phyloP scores from a whole-genome alignment of 2,797 vertebrate species.

The Prionace glauca region DNA sequence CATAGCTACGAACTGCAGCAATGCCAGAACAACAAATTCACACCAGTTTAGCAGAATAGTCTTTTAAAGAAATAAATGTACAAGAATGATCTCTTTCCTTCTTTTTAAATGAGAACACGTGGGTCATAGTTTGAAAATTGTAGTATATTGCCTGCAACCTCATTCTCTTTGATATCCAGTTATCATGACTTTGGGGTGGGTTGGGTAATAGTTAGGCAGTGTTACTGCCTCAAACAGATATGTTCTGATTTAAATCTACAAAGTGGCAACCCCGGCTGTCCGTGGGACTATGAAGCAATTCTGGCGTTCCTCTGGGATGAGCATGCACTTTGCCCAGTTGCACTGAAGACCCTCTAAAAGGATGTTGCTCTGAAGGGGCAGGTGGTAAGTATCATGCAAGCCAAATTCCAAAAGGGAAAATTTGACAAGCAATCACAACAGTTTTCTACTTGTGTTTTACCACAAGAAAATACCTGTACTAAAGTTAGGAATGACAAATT shows the following conservation, averaged over 20 bases:
- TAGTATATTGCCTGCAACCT: not conserved
- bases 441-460: too few relatives aligned
- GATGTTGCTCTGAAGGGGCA: not conserved
- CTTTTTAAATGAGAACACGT: not conserved
- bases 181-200: not conserved
- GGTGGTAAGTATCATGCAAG: too few relatives aligned
- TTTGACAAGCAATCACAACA: too few relatives aligned
- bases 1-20: not conserved
- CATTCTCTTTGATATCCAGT: not conserved
- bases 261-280: not conserved
- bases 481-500: too few relatives aligned
- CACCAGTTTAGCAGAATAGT: not conserved
- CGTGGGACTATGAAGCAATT: not conserved
- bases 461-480: too few relatives aligned
- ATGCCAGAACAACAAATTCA: not conserved
- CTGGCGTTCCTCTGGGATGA: not conserved
- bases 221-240: not conserved
- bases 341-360: not conserved
- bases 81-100: not conserved
- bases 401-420: too few relatives aligned
- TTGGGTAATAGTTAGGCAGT: not conserved
- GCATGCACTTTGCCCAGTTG: not conserved
- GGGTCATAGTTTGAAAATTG: not conserved
- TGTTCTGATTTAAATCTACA: too few relatives aligned
- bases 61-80: not conserved